phyloP scores from a whole-genome alignment of 2,888 invertebrate species.

The Icerya purchasi region DNA sequence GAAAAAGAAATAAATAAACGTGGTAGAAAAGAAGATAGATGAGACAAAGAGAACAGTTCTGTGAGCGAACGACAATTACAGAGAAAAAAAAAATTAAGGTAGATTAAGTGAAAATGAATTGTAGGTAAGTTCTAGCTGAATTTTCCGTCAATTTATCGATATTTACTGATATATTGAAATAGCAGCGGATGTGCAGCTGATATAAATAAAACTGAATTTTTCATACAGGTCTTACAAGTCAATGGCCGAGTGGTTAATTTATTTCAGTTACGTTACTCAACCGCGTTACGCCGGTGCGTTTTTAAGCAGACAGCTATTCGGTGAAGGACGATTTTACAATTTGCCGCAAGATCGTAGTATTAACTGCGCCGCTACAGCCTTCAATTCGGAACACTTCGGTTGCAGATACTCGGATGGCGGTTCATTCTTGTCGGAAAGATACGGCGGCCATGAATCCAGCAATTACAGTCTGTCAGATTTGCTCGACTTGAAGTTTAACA shows the following conservation, averaged over 20 bases:
- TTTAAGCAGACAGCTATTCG: constrained; percentile 47
- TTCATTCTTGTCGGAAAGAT: constrained; percentile 47
- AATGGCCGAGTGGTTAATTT: constrained; percentile 59
- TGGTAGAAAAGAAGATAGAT: too few species aligned
- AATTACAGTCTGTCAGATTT: constrained; percentile 32
- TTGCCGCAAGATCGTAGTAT: constrained; percentile 8
- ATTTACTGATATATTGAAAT: too few species aligned
- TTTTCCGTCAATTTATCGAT: too few species aligned
- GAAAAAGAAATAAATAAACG: too few species aligned
- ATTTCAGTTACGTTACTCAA: constrained; percentile 55
- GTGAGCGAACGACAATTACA: too few species aligned
- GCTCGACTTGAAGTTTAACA: constrained; percentile 49
- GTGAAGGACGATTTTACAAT: constrained; percentile 18
- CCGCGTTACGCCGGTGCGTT: constrained; percentile 57
- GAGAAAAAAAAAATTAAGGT: too few species aligned
- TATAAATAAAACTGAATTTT: too few species aligned
- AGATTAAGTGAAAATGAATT: too few species aligned
- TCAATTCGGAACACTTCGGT: constrained; percentile 24
- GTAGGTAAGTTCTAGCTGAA: too few species aligned
- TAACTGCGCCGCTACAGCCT: constrained; percentile 33
- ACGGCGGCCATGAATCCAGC: constrained; percentile 34
- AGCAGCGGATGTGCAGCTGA: too few species aligned
- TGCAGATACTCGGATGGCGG: constrained; percentile 49
- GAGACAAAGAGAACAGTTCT: too few species aligned
- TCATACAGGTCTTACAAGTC: constrained; percentile 47